Evolutionary conservation across 2,797 vertebrate species (phyloP).

Genomic region (Eurystomus glaucurus): DNA sequence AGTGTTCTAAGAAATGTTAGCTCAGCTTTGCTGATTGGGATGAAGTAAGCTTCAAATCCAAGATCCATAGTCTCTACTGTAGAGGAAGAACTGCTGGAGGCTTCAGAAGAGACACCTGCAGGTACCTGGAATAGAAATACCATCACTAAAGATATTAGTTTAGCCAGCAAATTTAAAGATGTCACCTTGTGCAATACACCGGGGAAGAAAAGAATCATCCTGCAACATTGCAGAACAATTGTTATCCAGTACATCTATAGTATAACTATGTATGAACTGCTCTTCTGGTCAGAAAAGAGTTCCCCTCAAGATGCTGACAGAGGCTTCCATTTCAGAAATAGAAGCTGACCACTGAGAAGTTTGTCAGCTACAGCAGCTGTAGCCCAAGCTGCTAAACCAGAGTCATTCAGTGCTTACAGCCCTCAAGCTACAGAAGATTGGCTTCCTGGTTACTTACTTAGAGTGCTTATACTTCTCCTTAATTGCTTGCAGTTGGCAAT

Average conservation of each 20-base stretch:
- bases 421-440: not conserved
- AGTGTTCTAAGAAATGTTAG: slow-evolving; percentile 40
- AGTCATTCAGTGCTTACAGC: not conserved
- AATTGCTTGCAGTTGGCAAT: slow-evolving; percentile 88
- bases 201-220: not conserved
- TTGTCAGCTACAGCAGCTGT: not conserved
- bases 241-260: not conserved
- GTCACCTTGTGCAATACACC: not conserved
- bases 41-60: not conserved
- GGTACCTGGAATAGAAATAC: slow-evolving; percentile 79
- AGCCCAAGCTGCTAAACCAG: not conserved
- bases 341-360: not conserved
- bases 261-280: not conserved
- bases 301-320: not conserved
- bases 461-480: slow-evolving; percentile 90
- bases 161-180: not conserved
- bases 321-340: not conserved
- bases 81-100: slow-evolving; percentile 81
- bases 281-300: not conserved
- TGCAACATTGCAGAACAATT: not conserved
- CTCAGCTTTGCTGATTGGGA: slow-evolving; percentile 26
- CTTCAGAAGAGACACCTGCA: slow-evolving; percentile 84
- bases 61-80: slow-evolving; percentile 33
- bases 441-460: slow-evolving; percentile 83
- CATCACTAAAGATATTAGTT: not conserved